Percentiles rank a stretch among this genome's conserved stretches.
Conservation (phyloP, 1,140 invertebrate species). For the Dreissena rostriformis region DNA sequence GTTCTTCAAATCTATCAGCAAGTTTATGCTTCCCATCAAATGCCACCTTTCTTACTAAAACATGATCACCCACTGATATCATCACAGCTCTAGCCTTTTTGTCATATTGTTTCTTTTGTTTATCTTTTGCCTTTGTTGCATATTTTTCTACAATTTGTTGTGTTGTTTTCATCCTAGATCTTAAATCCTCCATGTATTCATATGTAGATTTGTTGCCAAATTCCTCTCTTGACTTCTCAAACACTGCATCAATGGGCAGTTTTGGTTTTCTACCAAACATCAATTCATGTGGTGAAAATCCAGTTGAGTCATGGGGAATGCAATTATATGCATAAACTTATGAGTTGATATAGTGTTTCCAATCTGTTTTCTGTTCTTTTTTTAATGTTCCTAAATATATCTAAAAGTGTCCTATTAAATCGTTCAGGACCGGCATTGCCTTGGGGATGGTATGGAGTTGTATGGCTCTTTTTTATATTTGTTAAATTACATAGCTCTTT, state of each 20-base stretch:
- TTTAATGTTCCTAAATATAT: constrained; percentile 54
- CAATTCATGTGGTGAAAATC: constrained; percentile 46
- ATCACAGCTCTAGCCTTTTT: constrained; percentile 18
- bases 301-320: constrained; percentile 42
- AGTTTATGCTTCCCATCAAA: constrained; percentile 48
- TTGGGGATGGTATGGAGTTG: constrained; percentile 52
- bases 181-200: constrained; percentile 4
- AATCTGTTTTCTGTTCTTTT: constrained; percentile 29
- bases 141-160: neutral
- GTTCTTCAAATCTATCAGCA: constrained; percentile 22
- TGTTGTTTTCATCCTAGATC: neutral
- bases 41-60: constrained; percentile 20
- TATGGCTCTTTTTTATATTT: constrained; percentile 52
- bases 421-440: constrained; percentile 57
- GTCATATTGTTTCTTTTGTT: constrained; percentile 39
- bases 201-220: constrained; percentile 5
- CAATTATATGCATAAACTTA: constrained; percentile 54
- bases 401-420: constrained; percentile 51
- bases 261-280: constrained; percentile 51
- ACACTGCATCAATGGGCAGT: constrained; percentile 45
- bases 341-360: constrained; percentile 26
- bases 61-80: constrained; percentile 20
- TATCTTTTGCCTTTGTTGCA: neutral
- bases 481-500: constrained; percentile 40
- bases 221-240: constrained; percentile 23